Evolutionary conservation across 92 coral and sea anemone genomes (phyloP).

Genomic region (Actinernus sp.): DNA sequence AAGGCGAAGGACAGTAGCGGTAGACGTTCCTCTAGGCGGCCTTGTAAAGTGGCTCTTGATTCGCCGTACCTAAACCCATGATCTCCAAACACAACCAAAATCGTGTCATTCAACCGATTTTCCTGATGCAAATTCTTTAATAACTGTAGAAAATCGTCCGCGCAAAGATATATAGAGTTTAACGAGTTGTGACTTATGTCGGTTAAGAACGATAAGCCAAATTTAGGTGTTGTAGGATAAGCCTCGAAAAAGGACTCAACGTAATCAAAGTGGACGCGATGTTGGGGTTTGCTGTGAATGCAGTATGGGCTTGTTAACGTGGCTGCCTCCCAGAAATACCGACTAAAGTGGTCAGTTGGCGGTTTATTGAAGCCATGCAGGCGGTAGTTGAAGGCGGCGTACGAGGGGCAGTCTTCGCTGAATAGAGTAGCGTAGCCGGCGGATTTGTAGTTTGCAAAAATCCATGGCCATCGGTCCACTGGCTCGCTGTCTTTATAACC

Average conservation of each 20-base stretch:
- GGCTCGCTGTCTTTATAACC: slow-evolving; percentile 54
- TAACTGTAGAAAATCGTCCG: slow-evolving; percentile 53
- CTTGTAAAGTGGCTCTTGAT: slow-evolving; percentile 79
- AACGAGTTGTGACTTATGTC: slow-evolving; percentile 75
- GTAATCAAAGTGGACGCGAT: slow-evolving; percentile 83
- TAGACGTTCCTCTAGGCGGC: slow-evolving; percentile 87
- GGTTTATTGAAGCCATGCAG: slow-evolving; percentile 89
- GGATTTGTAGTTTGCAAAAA: slow-evolving; percentile 77
- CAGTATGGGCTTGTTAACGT: slow-evolving; percentile 58
- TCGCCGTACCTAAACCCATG: slow-evolving; percentile 92
- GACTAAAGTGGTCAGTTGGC: slow-evolving; percentile 87
- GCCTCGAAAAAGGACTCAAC: slow-evolving; percentile 85
- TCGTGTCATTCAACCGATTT: slow-evolving; percentile 69
- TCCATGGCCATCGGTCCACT: slow-evolving; percentile 93
- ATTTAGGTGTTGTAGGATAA: slow-evolving; percentile 73
- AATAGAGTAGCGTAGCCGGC: slow-evolving; percentile 90
- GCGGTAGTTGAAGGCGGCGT: slow-evolving; percentile 81
- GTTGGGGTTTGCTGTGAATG: slow-evolving; percentile 83
- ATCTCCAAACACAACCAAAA: slow-evolving; percentile 80
- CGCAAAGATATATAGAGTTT: slow-evolving; percentile 37
- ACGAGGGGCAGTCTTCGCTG: slow-evolving; percentile 77
- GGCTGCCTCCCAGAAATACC: slow-evolving; percentile 92
- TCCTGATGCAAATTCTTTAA: slow-evolving; percentile 56
- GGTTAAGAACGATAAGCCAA: slow-evolving; percentile 81
- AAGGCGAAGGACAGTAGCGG: slow-evolving; percentile 88